phyloP scores from a whole-genome alignment of 2,888 invertebrate genomes.

The Cepaea hortensis region DNA sequence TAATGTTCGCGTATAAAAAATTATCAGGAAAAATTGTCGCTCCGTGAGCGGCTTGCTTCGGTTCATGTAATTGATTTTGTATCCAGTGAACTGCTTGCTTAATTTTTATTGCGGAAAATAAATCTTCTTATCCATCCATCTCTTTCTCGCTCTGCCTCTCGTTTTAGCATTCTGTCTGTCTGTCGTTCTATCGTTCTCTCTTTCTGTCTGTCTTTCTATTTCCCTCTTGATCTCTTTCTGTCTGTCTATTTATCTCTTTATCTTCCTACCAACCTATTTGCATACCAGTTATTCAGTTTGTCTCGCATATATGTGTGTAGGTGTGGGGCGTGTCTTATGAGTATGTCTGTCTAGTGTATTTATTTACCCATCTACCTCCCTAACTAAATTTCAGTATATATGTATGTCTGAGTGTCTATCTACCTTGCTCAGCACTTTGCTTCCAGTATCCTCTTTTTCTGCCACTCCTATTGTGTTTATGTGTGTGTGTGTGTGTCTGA shows the following conservation, averaged over 20 bases:
- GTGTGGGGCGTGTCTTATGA: not conserved
- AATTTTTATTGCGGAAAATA: too few species aligned
- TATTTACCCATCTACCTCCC: not conserved
- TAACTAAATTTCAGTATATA: not conserved
- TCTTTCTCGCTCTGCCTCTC: constrained; percentile 39
- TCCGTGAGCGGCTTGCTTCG: too few species aligned
- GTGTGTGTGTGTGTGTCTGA: constrained; percentile 22
- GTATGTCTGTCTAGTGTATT: not conserved
- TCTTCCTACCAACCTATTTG: not conserved
- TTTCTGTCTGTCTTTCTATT: not conserved
- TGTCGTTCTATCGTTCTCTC: not conserved
- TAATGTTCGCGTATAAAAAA: too few species aligned
- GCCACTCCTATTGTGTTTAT: not conserved
- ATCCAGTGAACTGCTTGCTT: too few species aligned
- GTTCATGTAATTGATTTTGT: too few species aligned
- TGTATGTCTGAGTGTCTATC: not conserved
- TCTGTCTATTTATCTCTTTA: not conserved
- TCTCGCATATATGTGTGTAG: constrained; percentile 1
- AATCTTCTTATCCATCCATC: not conserved
- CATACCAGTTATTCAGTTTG: constrained; percentile 12
- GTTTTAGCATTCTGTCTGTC: constrained; percentile 30
- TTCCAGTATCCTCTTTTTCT: not conserved
- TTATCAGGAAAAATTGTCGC: too few species aligned
- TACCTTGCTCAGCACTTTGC: not conserved
- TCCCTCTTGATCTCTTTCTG: too few species aligned